Base-by-base conservation (phyloP, 2,888 invertebrate genomes). In the Ornithoptera alexandrae region DNA sequence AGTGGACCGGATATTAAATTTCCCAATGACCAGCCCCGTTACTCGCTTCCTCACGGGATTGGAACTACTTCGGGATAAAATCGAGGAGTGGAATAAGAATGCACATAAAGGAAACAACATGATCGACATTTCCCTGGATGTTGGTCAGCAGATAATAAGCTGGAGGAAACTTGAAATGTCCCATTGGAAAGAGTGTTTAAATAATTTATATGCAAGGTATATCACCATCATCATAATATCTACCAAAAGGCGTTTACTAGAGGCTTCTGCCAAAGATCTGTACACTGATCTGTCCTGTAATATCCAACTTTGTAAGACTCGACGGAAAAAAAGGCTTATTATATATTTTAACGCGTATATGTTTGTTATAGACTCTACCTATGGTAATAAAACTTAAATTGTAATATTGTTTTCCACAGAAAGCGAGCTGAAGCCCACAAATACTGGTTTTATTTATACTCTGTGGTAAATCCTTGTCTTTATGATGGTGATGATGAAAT, bases 121-220 rank as follows among this genome's bases (percentile, higher is more conserved):
- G 79, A 93, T 94, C 0, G 93, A 94, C 0, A 93, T 96, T 71
- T 94, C 97, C n/a, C 86, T 94, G 42, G 93, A 94, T 42, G 92
- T 99, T 1, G 96, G 97, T 0, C 94, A 95, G 72, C 95, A 97
- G 80, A 96, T 99, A 65, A 95, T 98, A 62, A 94, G 95, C 65
- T 99, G 98, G 98, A 94, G 99, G 70, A 97, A 97, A 83, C 84
- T 98, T 39, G 99, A 99, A 84, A 93, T 99, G 77, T 94, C 94
- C 70, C 95, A 96, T 79, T 99, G 98, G 98, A 96, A 96, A 76
- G 95, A 96, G 78, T 96, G 97, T 70, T 91, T 98, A 7, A 95
- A 96, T 72, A 94, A 94, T 71, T 93, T 96, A 22, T 94, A 94
- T 70, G 92, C 94, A 65, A 94, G 93, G 95, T 95, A 76, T 65